Base-by-base conservation (phyloP, 2,797 vertebrate genomes). In the Rhynchonycteris naso region DNA sequence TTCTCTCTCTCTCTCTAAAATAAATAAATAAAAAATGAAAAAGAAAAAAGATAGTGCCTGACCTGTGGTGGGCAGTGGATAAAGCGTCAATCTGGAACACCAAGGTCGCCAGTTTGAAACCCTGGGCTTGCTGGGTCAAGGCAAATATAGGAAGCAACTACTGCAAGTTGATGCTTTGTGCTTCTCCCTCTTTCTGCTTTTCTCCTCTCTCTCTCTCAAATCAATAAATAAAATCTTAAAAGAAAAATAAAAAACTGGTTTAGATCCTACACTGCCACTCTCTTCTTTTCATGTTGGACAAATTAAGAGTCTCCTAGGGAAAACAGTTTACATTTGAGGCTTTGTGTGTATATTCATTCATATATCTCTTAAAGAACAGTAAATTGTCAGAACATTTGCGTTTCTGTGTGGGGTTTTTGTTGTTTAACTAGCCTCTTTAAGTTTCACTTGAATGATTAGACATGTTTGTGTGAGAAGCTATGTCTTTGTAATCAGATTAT, bases 371-470 rank as follows among this genome's bases (percentile, higher is more conserved):
- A 83, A 93, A 87, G 54, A 94, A 88, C 79, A 88, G 65, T 66
- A 22, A 69, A 87, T 74, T 88, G n/a, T 75, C 74, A 76, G 87
- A 52, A 66, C 54, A 8, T 61, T 88, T 92, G 13, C 84, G 75
- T 91, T 83, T 93, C 21, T 95, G 28, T 95, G 28, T 82, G 18
- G 8, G 65, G 58, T 11, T 50, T 91, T 91, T 78, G n/a, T 81
- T 95, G 38, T 87, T 93, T 79, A 90, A 82, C 28, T 72, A 72
- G 81, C 52, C 12, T 79, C 63, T 52, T 76, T 92, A 47, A 81
- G 50, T 95, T 93, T 91, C n/a, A 71, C 79, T 91, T 72, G 71
- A 90, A 86, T 94, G 76, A 80, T 71, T 82, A 94, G 33, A 85
- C 7, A 14, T 91, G 61, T 68, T 93, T 89, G 24, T 43, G 69